Percentiles rank a stretch among this genome's conserved stretches.
Conservation (phyloP, 2,888 invertebrate species). For the Odontothrips loti region DNA sequence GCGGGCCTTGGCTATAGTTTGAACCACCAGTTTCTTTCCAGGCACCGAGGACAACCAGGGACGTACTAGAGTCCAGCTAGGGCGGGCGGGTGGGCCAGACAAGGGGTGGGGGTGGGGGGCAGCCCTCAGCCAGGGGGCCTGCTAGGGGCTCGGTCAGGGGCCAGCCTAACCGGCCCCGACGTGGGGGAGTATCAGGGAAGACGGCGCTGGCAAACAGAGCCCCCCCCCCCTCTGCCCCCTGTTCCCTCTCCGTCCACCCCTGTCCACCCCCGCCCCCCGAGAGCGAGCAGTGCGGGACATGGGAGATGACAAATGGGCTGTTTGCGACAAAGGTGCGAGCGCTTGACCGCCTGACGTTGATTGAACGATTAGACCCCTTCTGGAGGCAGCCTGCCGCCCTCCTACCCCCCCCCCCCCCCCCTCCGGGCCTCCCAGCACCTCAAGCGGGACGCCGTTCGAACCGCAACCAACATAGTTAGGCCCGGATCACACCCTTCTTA, state of each 20-base stretch:
- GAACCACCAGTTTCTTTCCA: too few species aligned
- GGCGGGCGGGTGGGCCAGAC: too few species aligned
- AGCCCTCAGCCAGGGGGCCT: too few species aligned
- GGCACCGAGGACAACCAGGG: too few species aligned
- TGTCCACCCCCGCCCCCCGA: neutral
- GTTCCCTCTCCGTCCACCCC: too few species aligned
- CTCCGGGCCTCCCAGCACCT: neutral
- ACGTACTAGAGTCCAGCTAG: too few species aligned
- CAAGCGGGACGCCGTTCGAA: neutral
- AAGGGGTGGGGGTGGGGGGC: too few species aligned
- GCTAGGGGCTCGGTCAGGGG: too few species aligned
- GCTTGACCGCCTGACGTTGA: constrained; percentile 20
- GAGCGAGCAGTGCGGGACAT: neutral
- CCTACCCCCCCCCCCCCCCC: neutral
- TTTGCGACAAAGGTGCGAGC: constrained; percentile 25
- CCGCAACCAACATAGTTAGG: neutral
- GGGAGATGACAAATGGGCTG: constrained; percentile 25
- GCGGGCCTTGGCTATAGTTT: too few species aligned
- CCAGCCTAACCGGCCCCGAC: too few species aligned
- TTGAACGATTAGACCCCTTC: constrained; percentile 37
- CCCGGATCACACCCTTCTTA: neutral
- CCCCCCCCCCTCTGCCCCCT: neutral
- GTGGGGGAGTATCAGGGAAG: too few species aligned
- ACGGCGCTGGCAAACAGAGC: too few species aligned
- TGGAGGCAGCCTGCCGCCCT: constrained; percentile 35